phyloP scores from a whole-genome alignment of 1,140 invertebrate species.

The Charaxes varanes region DNA sequence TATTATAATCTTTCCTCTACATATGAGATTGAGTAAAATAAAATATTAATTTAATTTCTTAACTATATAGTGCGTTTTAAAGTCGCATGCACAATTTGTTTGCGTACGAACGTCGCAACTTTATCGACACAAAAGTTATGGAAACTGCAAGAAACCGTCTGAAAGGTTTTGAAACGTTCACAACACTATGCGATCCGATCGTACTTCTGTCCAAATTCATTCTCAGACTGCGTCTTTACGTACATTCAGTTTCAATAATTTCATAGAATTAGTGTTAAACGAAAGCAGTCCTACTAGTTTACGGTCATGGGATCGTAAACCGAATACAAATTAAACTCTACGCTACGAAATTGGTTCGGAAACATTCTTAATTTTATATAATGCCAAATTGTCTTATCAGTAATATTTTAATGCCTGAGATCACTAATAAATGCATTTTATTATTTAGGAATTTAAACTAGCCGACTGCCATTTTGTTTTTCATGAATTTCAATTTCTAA shows the following conservation, averaged over 20 bases:
- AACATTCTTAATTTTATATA: constrained; percentile 28
- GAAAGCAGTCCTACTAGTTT: constrained; percentile 4
- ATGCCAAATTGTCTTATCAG: constrained; percentile 32
- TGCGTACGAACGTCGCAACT: neutral
- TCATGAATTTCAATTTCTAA: too few relatives aligned
- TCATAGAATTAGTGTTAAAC: too few relatives aligned
- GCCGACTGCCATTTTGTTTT: constrained; percentile 18
- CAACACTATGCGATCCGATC: too few relatives aligned
- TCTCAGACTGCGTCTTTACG: too few relatives aligned
- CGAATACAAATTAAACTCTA: too few relatives aligned
- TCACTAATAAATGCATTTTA: constrained; percentile 68
- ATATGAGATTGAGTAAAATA: constrained; percentile 2
- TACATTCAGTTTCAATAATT: too few relatives aligned
- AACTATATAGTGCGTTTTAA: neutral
- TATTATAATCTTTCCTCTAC: constrained; percentile 7
- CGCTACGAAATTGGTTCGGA: constrained; percentile 10
- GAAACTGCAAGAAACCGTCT: too few relatives aligned
- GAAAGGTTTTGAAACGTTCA: too few relatives aligned
- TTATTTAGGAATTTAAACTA: constrained; percentile 39
- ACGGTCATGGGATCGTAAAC: too few relatives aligned
- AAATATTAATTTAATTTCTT: constrained; percentile 4
- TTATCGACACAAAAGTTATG: too few relatives aligned
- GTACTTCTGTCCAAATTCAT: too few relatives aligned
- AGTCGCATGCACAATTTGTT: constrained; percentile 4
- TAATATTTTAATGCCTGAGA: constrained; percentile 48